These are phyloP conservation scores for Amniataba percoides DNA, from an alignment of 2,797 vertebrate species.

Conservation along the genomic window DNA sequence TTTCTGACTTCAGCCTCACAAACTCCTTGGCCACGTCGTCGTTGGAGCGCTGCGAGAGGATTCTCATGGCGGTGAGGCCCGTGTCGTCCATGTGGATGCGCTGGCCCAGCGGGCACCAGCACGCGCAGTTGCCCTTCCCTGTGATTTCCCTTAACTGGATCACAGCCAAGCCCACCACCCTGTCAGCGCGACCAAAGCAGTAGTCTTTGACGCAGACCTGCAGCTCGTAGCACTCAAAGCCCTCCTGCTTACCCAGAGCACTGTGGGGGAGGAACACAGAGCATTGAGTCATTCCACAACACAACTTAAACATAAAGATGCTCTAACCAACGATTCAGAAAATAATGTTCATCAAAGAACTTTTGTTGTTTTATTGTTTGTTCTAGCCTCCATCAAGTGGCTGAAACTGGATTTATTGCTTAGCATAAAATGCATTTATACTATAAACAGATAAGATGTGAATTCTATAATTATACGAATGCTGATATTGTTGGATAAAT, in stretches of 20 bases:
- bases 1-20: conserved; percentile 96
- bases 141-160: conserved; percentile 92
- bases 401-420: no score
- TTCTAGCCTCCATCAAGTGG: no score
- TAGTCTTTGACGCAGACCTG: conserved; percentile 98
- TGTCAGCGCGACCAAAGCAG: conserved; percentile 97
- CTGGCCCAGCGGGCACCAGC: conserved; percentile 94
- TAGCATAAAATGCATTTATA: not conserved
- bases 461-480: not conserved
- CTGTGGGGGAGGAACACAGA: conserved; percentile 74
- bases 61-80: conserved; percentile 94
- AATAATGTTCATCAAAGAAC: not conserved
- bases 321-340: accelerated
- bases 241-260: conserved; percentile 94
- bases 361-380: no score
- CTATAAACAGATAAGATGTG: not conserved
- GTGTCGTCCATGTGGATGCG: conserved; percentile 96
- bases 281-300: not conserved
- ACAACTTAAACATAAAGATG: not conserved
- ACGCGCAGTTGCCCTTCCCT: conserved; percentile 93
- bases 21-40: conserved; percentile 98
- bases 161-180: conserved; percentile 92
- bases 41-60: conserved; percentile 96
- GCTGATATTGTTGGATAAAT: not conserved
- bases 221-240: conserved; percentile 95